Evolutionary conservation across 2,888 invertebrate species (phyloP).

Genomic region (Napeogenes sylphis): DNA sequence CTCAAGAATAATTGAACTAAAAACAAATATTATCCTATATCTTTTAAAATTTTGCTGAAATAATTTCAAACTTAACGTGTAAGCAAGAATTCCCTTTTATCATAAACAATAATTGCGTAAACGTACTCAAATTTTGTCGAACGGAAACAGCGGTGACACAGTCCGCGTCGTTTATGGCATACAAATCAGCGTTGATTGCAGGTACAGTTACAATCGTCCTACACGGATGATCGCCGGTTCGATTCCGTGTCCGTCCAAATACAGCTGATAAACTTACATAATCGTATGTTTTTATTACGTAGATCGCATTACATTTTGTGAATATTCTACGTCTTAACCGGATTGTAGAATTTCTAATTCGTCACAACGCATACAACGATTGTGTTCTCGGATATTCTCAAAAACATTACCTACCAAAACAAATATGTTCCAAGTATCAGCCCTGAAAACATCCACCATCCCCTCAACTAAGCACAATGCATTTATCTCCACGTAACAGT

Average conservation of each 20-base stretch:
- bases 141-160: slow-evolving; percentile 23
- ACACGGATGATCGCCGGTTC: slow-evolving; percentile 24
- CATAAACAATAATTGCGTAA: background rate
- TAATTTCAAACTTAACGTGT: too few species aligned
- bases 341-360: too few species aligned
- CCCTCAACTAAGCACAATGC: slow-evolving; percentile 12
- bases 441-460: background rate
- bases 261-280: background rate
- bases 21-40: too few species aligned
- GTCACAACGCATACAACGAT: too few species aligned
- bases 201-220: slow-evolving; percentile 30
- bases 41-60: too few species aligned
- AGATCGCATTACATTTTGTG: background rate
- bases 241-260: slow-evolving; percentile 10
- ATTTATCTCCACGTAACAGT: slow-evolving; percentile 29
- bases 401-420: too few species aligned
- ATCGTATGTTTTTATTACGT: background rate
- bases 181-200: slow-evolving; percentile 41
- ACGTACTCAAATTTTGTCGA: background rate
- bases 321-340: background rate
- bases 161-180: slow-evolving; percentile 43
- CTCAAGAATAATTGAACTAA: too few species aligned
- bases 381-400: too few species aligned
- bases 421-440: too few species aligned
- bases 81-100: background rate